Conservation (phyloP, 1,140 invertebrate species). For the Zaprionus nigranus region DNA sequence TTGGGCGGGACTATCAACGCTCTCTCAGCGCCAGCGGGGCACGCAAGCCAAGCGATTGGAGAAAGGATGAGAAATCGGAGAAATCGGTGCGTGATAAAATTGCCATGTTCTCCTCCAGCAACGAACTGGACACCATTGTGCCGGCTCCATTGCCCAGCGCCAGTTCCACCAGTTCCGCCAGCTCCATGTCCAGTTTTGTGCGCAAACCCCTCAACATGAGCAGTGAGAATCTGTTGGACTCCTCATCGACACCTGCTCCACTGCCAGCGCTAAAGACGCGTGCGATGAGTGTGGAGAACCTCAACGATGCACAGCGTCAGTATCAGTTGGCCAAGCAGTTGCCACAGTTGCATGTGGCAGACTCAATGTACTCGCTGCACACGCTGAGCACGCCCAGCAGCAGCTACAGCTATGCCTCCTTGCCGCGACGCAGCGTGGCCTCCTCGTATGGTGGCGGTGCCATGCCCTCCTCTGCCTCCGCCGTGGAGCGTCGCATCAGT, state of each 20-base stretch:
- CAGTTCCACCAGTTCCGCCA: conserved; percentile 22
- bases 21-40: conserved; percentile 64
- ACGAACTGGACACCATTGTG: conserved; percentile 68
- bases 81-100: conserved; percentile 94
- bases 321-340: conserved; percentile 74
- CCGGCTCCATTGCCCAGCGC: conserved; percentile 25
- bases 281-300: conserved; percentile 83
- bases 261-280: conserved; percentile 68
- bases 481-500: conserved; percentile 85
- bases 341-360: conserved; percentile 70
- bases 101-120: conserved; percentile 91
- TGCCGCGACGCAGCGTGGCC: conserved; percentile 66
- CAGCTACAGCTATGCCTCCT: conserved; percentile 72
- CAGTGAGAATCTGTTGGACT: conserved; percentile 86
- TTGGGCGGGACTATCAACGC: conserved; percentile 71
- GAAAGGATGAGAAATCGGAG: conserved; percentile 91
- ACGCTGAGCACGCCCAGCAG: conserved; percentile 47
- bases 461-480: conserved; percentile 37
- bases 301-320: conserved; percentile 79
- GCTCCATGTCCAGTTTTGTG: conserved; percentile 20
- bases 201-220: conserved; percentile 85
- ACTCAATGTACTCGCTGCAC: conserved; percentile 79
- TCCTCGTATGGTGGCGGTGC: conserved; percentile 47
- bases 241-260: conserved; percentile 41
- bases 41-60: conserved; percentile 78